Conservation (phyloP, 37 sponge, comb jelly and placozoan genomes). For the Oscarella lobularis region DNA sequence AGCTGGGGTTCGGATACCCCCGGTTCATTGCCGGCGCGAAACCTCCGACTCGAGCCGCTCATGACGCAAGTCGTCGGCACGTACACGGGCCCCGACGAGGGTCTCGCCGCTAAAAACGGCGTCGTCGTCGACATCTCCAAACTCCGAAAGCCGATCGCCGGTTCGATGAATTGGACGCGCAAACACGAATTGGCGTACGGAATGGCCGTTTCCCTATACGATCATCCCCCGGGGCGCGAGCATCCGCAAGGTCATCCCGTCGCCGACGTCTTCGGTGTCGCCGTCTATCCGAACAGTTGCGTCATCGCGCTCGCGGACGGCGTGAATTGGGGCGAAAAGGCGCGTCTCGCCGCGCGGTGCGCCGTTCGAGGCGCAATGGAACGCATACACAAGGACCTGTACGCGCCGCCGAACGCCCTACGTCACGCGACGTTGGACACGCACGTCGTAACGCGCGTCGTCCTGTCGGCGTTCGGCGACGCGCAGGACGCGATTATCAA, state of each 20-base stretch:
- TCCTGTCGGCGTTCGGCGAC: conserved; percentile 25
- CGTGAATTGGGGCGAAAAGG: conserved; percentile 70
- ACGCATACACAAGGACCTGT: conserved; percentile 28
- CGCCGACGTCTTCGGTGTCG: conserved; percentile 81
- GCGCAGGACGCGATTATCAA: conserved; percentile 64
- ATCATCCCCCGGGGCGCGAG: conserved; percentile 16
- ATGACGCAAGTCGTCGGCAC: conserved; percentile 18
- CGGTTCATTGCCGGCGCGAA: not conserved
- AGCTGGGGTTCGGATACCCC: not conserved
- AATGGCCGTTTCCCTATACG: conserved; percentile 72
- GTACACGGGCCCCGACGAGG: conserved; percentile 68
- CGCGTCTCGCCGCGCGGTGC: conserved; percentile 71
- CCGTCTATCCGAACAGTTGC: conserved; percentile 32
- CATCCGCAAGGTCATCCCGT: conserved; percentile 69
- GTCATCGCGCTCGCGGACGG: conserved; percentile 81
- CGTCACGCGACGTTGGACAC: conserved; percentile 5
- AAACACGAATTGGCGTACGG: conserved; percentile 62
- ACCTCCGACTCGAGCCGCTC: conserved; percentile 17
- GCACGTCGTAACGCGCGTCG: conserved; percentile 16
- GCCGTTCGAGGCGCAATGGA: conserved; percentile 58
- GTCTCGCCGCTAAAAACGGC: conserved; percentile 27
- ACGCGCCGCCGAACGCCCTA: not conserved
- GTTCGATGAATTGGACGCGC: conserved; percentile 39
- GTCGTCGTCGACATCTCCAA: not conserved
- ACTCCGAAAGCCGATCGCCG: conserved; percentile 13